A percentile compares a stretch with the other conserved stretches of the same genome.
These are phyloP conservation scores for Astur gentilis DNA, from an alignment of 2,113 vertebrate genomes.

Conservation along the genomic window DNA sequence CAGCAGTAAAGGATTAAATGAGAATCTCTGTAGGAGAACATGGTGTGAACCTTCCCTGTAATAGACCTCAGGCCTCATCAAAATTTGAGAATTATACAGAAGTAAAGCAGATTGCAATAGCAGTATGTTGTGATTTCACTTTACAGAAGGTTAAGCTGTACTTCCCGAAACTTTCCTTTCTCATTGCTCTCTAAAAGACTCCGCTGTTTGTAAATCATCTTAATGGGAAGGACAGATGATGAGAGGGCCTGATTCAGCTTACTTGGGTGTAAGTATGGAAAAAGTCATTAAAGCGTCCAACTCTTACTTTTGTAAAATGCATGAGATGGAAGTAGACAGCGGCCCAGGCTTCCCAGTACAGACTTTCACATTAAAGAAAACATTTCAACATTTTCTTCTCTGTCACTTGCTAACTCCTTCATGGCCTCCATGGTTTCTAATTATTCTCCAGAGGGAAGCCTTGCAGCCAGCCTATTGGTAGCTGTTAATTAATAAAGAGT, in stretches of 20 bases:
- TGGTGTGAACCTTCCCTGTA: background rate
- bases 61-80: background rate
- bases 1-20: background rate
- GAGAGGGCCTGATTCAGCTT: background rate
- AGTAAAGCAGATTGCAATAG: background rate
- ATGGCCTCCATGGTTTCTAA: background rate
- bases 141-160: background rate
- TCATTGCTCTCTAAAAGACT: background rate
- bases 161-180: background rate
- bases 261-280: background rate
- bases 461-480: background rate
- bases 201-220: background rate
- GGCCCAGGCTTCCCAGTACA: background rate
- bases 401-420: background rate
- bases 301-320: background rate
- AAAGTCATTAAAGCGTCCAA: background rate
- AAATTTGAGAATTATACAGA: background rate
- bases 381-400: background rate
- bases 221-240: background rate
- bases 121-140: background rate
- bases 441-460: background rate
- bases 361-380: background rate
- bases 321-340: background rate
- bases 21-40: background rate
- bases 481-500: background rate